Evolutionary conservation across 2,888 invertebrate species (phyloP), one percentile per base, ranked within the genome.

Genomic region (Leucania comma): DNA sequence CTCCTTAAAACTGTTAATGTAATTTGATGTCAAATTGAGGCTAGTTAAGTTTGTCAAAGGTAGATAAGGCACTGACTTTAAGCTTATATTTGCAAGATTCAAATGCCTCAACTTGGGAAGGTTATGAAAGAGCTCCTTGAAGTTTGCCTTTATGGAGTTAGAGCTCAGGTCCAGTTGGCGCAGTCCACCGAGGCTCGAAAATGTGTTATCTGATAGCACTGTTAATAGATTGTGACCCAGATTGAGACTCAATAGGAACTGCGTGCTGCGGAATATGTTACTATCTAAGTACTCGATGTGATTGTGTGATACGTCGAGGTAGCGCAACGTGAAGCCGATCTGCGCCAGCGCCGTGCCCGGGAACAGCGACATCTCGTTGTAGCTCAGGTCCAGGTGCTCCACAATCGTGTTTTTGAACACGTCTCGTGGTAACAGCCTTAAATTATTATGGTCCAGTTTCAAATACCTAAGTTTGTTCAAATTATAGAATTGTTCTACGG

Each of bases 41-140:
- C 97, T 97, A 51, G 98, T 97, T 85, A 99, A 96, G 91, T 98
- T 97, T 22, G 97, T 97, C 83, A 99, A 95, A 81, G 98, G 97
- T 81, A 98, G 96, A 84, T 97, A 97, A 71, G 98, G 98, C 87
- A 98, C 96, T 65, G 97, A 97, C 87, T 97, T 97, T 86, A 99
- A 97, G 78, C 98, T 98, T 92, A 98, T 97, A 90, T 97, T 97
- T 67, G 98, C 97, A 87, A 99, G 96, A 89, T 97, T 97, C 83
- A 99, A 96, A 89, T 97, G 97, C 90, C 98, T 97, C 80, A 99
- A 96, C 88, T 98, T 97, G 67, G 98, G 98, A 63, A 98, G 97
- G 93, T 98, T 98, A 90, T 98, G 98, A 90, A 98, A 98, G 63
- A 98, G 96, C 93, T 98, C 98, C 89, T 98, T 98, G 90, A 98